phyloP scores from a whole-genome alignment of 2,888 invertebrate genomes.

The Parnassius orleans region DNA sequence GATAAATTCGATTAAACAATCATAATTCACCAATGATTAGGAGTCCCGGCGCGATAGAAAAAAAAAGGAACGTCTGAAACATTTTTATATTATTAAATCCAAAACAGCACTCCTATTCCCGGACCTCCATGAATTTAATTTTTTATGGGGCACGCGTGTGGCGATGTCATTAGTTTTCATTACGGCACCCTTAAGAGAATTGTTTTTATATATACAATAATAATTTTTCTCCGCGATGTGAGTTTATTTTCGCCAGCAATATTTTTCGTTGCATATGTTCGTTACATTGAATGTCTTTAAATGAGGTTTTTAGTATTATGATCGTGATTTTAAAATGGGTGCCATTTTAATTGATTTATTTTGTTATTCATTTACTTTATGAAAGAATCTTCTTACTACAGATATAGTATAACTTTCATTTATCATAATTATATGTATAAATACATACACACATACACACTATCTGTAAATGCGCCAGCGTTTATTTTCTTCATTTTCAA shows the following conservation, averaged over 20 bases:
- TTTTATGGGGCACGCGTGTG: slow-evolving; percentile 69
- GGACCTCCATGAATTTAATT: slow-evolving; percentile 66
- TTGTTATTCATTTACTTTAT: too few species aligned
- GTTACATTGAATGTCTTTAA: slow-evolving; percentile 1
- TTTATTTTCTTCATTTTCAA: too few species aligned
- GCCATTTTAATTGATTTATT: too few species aligned
- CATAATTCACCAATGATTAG: slow-evolving; percentile 34
- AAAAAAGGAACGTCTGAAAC: slow-evolving; percentile 46
- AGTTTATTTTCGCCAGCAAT: neutral
- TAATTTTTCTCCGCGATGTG: slow-evolving; percentile 6
- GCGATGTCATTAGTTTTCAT: slow-evolving; percentile 75
- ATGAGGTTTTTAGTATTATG: neutral
- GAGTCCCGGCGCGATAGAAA: slow-evolving; percentile 43
- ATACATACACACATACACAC: too few species aligned
- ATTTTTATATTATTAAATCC: slow-evolving; percentile 46
- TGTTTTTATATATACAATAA: slow-evolving; percentile 1
- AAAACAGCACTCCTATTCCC: slow-evolving; percentile 57
- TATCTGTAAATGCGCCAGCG: too few species aligned
- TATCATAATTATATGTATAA: too few species aligned
- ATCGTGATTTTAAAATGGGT: too few species aligned
- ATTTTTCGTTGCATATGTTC: neutral
- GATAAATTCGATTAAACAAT: slow-evolving; percentile 41
- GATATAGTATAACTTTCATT: too few species aligned
- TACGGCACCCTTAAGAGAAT: slow-evolving; percentile 57
- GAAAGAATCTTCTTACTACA: too few species aligned